A percentile compares a stretch with the other conserved stretches of the same genome.
Evolutionary conservation across 1,140 invertebrate genomes (phyloP).

Genomic region (Anoplolepis gracilipes): DNA sequence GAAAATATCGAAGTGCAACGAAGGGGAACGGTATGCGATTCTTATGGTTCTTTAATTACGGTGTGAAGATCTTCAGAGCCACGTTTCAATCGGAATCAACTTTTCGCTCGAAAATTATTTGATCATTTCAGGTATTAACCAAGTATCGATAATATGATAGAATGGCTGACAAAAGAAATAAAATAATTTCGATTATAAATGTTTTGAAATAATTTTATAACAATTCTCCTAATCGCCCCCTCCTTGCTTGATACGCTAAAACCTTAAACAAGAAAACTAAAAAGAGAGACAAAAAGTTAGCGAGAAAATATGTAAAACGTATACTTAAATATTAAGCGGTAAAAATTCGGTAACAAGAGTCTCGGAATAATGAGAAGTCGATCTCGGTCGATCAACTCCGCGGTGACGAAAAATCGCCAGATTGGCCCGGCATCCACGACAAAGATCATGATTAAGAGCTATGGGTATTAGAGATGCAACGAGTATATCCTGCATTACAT

Average conservation of each 20-base stretch:
- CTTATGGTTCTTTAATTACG: too few species aligned
- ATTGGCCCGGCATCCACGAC: constrained; percentile 33
- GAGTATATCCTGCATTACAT: constrained; percentile 71
- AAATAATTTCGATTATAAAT: too few species aligned
- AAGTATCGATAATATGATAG: too few species aligned
- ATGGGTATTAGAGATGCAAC: constrained; percentile 42
- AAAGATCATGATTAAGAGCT: constrained; percentile 44
- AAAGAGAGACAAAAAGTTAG: constrained; percentile 47
- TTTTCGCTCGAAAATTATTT: too few species aligned
- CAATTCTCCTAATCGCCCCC: not conserved
- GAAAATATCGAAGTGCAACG: constrained; percentile 30
- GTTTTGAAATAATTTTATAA: too few species aligned
- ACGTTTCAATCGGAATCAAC: too few species aligned
- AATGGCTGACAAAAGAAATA: too few species aligned
- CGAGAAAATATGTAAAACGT: constrained; percentile 40
- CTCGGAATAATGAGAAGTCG: constrained; percentile 27
- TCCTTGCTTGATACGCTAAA: constrained; percentile 31
- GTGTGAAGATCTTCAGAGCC: too few species aligned
- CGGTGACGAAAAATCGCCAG: not conserved
- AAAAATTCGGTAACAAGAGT: constrained; percentile 52
- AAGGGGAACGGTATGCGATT: constrained; percentile 33
- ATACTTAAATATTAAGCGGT: constrained; percentile 58
- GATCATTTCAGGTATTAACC: too few species aligned
- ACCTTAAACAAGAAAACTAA: constrained; percentile 6
- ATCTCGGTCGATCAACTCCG: constrained; percentile 20